Conservation (phyloP, 1,140 invertebrate genomes). For the Caerostris darwini region DNA sequence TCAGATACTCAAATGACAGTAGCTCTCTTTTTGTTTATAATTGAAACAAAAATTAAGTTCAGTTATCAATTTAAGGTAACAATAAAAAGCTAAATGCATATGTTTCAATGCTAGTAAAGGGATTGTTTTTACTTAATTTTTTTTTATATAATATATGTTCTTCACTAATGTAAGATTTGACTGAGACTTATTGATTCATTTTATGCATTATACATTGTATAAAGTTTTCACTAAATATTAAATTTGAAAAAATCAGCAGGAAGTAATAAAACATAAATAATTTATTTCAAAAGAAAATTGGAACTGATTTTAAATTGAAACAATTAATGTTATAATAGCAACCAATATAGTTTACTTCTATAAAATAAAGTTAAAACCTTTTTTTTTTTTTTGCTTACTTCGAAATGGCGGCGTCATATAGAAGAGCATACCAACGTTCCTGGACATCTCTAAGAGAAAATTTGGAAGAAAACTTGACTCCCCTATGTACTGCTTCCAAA, state of each 20-base stretch:
- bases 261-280: background rate
- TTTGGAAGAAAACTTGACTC: constrained; percentile 97
- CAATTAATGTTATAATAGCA: background rate
- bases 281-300: background rate
- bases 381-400: constrained; percentile 80
- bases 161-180: too few relatives aligned
- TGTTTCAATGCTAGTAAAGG: too few relatives aligned
- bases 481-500: constrained; percentile 91
- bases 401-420: constrained; percentile 92
- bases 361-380: background rate
- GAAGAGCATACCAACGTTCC: constrained; percentile 96
- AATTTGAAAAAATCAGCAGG: background rate
- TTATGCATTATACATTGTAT: background rate
- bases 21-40: too few relatives aligned
- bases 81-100: too few relatives aligned
- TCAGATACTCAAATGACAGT: too few relatives aligned
- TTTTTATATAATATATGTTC: too few relatives aligned
- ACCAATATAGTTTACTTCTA: background rate
- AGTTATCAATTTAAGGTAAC: too few relatives aligned
- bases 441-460: constrained; percentile 97
- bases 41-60: too few relatives aligned
- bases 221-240: background rate
- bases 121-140: too few relatives aligned
- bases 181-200: too few relatives aligned
- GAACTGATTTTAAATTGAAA: background rate